phyloP scores from a whole-genome alignment of 1,140 invertebrate genomes.

The Aphis gossypii region DNA sequence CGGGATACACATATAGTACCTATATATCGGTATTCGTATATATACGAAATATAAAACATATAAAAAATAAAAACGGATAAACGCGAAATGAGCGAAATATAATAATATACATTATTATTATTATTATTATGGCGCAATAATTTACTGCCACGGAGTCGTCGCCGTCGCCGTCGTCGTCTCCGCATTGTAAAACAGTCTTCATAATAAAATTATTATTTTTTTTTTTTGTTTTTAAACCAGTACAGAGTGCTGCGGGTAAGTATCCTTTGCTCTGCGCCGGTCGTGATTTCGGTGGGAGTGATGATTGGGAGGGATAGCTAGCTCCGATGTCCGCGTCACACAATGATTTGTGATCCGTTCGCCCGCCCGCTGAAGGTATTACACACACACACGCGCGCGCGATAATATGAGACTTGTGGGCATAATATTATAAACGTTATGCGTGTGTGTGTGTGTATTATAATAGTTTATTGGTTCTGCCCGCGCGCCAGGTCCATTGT shows the following conservation, averaged over 20 bases:
- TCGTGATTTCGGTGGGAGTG: background rate
- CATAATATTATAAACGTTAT: slow-evolving; percentile 19
- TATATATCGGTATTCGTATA: background rate
- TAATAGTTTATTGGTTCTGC: slow-evolving; percentile 44
- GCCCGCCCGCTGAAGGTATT: background rate
- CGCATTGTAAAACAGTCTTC: background rate
- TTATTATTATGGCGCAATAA: background rate
- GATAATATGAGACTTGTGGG: slow-evolving; percentile 34
- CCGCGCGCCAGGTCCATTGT: slow-evolving; percentile 21
- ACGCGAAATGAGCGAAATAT: background rate
- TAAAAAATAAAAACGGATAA: background rate
- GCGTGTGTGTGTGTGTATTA: background rate
- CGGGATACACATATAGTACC: background rate
- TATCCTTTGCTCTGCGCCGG: background rate
- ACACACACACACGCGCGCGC: background rate
- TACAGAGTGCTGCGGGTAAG: background rate
- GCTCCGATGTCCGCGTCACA: slow-evolving; percentile 38
- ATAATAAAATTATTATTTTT: background rate
- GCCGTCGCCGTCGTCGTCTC: background rate
- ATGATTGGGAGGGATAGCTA: background rate
- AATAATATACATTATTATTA: background rate
- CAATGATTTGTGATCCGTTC: slow-evolving; percentile 42
- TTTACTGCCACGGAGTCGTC: background rate
- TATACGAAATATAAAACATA: background rate
- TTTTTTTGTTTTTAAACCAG: background rate